phyloP scores from a whole-genome alignment of 1,140 invertebrate species.

The Psix sp. region DNA sequence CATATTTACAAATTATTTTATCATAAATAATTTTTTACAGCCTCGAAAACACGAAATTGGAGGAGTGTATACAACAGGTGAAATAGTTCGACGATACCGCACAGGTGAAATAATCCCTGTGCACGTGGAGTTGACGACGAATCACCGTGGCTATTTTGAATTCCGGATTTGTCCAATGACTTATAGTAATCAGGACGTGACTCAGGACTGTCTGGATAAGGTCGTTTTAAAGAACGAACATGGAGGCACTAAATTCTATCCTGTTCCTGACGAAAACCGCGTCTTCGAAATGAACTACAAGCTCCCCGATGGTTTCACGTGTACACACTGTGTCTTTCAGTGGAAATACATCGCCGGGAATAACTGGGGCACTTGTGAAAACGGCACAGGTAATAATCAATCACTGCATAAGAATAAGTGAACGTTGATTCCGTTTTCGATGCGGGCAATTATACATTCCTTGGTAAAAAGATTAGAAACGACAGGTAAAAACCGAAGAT shows the following conservation, averaged over 20 bases:
- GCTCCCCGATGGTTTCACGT: conserved; percentile 83
- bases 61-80: conserved; percentile 87
- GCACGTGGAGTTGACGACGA: conserved; percentile 86
- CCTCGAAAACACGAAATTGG: conserved; percentile 90
- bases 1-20: conserved; percentile 1
- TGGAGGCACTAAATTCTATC: conserved; percentile 81
- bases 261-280: conserved; percentile 85
- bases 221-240: conserved; percentile 81
- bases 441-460: too few species aligned
- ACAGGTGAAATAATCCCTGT: conserved; percentile 83
- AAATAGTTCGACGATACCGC: conserved; percentile 87
- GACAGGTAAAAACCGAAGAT: too few species aligned
- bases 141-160: conserved; percentile 91
- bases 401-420: too few species aligned
- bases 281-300: conserved; percentile 86
- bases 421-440: too few species aligned
- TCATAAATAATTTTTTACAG: conserved; percentile 64
- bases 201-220: conserved; percentile 87
- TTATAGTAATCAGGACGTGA: conserved; percentile 77
- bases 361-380: conserved; percentile 86
- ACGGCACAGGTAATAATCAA: conserved; percentile 76
- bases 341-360: conserved; percentile 90
- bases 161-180: conserved; percentile 88
- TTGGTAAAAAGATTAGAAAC: too few species aligned
- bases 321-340: conserved; percentile 87